Evolutionary conservation across 1,140 invertebrate species (phyloP).

Genomic region (Megathymus violae): DNA sequence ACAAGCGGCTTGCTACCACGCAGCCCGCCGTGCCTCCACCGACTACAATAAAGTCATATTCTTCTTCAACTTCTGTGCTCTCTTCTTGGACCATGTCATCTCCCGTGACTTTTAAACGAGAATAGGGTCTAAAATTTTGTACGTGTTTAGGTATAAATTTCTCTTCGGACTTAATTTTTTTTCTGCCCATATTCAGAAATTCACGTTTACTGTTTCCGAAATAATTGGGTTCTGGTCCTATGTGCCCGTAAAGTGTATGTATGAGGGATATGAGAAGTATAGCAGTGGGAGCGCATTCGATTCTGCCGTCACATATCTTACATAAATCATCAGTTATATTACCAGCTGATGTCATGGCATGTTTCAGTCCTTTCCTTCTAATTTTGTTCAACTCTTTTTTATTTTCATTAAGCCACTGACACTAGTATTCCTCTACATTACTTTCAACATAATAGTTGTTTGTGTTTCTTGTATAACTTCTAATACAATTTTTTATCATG

Average conservation of each 20-base stretch:
- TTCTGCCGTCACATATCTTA: conserved; percentile 71
- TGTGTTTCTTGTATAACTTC: background rate
- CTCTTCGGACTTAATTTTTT: conserved; percentile 20
- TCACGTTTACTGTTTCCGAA: conserved; percentile 52
- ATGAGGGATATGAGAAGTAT: conserved; percentile 71
- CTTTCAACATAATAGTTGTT: too few relatives aligned
- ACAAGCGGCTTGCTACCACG: conserved; percentile 68
- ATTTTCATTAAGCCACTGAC: background rate
- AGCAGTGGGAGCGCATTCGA: conserved; percentile 75
- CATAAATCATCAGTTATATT: conserved; percentile 75
- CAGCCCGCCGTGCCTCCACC: conserved; percentile 73
- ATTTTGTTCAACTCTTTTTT: conserved; percentile 5
- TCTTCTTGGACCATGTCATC: conserved; percentile 35
- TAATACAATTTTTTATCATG: background rate
- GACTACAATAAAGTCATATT: conserved; percentile 70
- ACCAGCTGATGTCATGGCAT: conserved; percentile 63
- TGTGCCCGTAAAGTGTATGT: conserved; percentile 68
- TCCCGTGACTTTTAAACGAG: conserved; percentile 38
- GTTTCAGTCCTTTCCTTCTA: conserved; percentile 43
- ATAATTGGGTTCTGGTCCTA: conserved; percentile 67
- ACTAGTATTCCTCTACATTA: background rate
- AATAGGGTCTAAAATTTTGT: conserved; percentile 21
- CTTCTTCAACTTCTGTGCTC: conserved; percentile 26
- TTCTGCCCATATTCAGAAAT: conserved; percentile 16
- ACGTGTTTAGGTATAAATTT: conserved; percentile 13